Evolutionary conservation across 2,888 invertebrate genomes (phyloP).

Genomic region (Listrodromus nycthemerus): DNA sequence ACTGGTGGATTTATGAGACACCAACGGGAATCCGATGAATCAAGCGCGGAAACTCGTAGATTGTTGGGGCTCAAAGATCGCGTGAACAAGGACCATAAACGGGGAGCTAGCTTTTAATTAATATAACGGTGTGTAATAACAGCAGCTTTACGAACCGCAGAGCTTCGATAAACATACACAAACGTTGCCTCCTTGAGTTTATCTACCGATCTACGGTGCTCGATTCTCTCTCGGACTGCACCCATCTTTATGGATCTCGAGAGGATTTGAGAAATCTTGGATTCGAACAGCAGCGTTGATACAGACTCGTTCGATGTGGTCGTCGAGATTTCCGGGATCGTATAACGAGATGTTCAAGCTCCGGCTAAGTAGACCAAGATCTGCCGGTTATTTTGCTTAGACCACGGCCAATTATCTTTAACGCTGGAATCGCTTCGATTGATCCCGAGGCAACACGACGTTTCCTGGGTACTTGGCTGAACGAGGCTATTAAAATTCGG

Average conservation of each 20-base stretch:
- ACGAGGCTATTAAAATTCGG: neutral
- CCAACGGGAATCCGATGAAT: constrained; percentile 26
- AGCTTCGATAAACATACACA: constrained; percentile 56
- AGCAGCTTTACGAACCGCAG: constrained; percentile 53
- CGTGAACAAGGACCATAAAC: constrained; percentile 60
- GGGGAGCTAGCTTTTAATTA: constrained; percentile 62
- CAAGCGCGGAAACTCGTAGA: constrained; percentile 18
- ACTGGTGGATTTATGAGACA: constrained; percentile 42
- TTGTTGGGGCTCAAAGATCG: constrained; percentile 55
- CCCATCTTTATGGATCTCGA: constrained; percentile 23
- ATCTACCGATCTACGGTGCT: constrained; percentile 50
- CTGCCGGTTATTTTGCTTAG: neutral
- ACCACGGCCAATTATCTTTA: neutral
- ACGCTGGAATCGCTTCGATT: neutral
- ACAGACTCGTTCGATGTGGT: neutral
- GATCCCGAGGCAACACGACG: neutral
- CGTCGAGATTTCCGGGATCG: constrained; percentile 12
- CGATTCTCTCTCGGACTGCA: constrained; percentile 39
- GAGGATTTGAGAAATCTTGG: constrained; percentile 39
- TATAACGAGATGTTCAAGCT: constrained; percentile 28
- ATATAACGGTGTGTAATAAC: constrained; percentile 62
- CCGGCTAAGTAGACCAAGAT: neutral
- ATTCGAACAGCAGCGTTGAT: constrained; percentile 27
- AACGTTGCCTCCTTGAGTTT: constrained; percentile 28
- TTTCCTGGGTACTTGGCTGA: neutral